Evolutionary conservation across 2,888 invertebrate genomes (phyloP), one percentile per base, ranked within the genome.

Genomic region (Euspilapteryx auroguttella): DNA sequence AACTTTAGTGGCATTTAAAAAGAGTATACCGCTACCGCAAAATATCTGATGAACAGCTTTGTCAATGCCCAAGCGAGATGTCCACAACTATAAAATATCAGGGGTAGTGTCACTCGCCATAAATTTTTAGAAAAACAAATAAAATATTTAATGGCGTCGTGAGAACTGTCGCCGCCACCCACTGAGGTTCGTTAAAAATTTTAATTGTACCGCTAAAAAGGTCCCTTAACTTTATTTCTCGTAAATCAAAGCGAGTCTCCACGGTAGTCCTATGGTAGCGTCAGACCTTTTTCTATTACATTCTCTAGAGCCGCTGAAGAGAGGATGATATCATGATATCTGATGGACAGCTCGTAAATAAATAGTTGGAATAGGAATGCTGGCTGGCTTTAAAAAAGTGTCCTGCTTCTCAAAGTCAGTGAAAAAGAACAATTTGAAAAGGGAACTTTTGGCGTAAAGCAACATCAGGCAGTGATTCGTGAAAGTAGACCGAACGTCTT

Each of bases 161-260:
- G 71, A 71, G 71, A 75, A 73, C 58, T 71, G 75, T 75, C 71
- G 64, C 58, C 53, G 61, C 73, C 73, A 71, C 73, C 75, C 71
- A 73, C 73, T 64, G 73, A 35, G 73, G 47, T 57, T 63, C 58
- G 58, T 69, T 62, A 68, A 63, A 64, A 62, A 71, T 73, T 75
- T 73, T 75, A 73, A 75, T 71, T 73, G 66, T 53, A 49, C 51
- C 61, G 64, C 68, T 65, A 64, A 68, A 66, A 68, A 56, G 56
- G 53, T 48, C 58, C 62, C 52, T 41, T 54, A 57, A 51, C 36
- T 57, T 65, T 66, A 75, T 71, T 55, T 46, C 41, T 47, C 66
- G 56, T 75, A 75, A 75, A 73, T 75, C 71, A 71, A 62, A 46
- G 49, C 33, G 38, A 13, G 37, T 53, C 59, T 58, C 64, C 62